Evolutionary conservation across 2,113 vertebrate genomes (phyloP).

Genomic region (Toxostoma redivivum): DNA sequence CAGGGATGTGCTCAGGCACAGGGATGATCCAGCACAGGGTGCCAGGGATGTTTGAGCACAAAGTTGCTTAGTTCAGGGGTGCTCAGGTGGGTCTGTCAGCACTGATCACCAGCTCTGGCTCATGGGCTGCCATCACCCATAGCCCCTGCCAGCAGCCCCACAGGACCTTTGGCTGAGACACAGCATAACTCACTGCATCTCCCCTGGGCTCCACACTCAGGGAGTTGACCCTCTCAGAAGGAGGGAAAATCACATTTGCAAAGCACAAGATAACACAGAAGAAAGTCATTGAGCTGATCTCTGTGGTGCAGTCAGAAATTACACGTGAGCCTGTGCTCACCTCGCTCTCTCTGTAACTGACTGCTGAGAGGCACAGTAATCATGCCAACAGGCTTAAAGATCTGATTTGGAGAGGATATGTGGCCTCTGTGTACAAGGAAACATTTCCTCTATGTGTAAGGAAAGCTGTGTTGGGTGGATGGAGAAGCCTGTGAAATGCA

Average conservation of each 20-base stretch:
- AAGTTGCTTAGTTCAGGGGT: no score
- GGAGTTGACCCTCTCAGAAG: neutral
- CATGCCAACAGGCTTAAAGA: neutral
- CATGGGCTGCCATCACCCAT: no score
- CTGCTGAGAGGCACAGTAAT: neutral
- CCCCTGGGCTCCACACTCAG: fast-evolving
- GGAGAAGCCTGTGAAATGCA: neutral
- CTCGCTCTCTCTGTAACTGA: fast-evolving
- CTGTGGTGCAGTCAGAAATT: fast-evolving
- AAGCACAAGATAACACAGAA: neutral
- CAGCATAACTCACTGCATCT: fast-evolving
- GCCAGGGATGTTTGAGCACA: no score
- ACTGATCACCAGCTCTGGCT: no score
- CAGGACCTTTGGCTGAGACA: no score
- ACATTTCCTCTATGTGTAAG: fast-evolving
- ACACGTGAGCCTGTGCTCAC: fast-evolving
- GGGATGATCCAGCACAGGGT: no score
- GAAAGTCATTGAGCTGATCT: neutral
- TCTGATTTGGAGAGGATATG: fast-evolving
- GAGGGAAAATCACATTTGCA: neutral
- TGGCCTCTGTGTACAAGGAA: neutral
- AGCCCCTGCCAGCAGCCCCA: no score
- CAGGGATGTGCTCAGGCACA: no score
- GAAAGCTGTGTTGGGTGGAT: fast-evolving
- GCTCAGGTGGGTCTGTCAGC: no score